A percentile compares a stretch with the other conserved stretches of the same genome.
Conservation (phyloP, 2,888 invertebrate genomes). For the Amiota minor region DNA sequence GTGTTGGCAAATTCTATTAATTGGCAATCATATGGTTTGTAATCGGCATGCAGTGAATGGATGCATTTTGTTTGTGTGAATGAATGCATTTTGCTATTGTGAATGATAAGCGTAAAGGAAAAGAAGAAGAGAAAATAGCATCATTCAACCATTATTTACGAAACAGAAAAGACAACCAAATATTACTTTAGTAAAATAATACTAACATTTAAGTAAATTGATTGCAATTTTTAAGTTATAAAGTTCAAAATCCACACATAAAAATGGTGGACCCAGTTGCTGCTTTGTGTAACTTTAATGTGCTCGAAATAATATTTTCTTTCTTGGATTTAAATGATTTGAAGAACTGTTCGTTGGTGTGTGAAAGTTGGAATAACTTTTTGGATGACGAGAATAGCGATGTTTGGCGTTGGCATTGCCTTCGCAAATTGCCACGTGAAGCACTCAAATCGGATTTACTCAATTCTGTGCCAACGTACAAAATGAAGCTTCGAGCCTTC, state of each 20-base stretch:
- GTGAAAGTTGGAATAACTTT: constrained; percentile 93
- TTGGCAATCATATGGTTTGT: no score
- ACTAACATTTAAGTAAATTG: constrained; percentile 9
- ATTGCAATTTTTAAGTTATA: not conserved
- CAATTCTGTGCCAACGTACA: constrained; percentile 89
- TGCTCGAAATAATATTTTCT: constrained; percentile 92
- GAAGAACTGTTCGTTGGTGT: constrained; percentile 91
- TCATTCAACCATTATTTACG: no score
- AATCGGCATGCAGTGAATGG: not conserved
- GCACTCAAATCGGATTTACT: constrained; percentile 91
- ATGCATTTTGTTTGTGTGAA: no score
- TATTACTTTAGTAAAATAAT: not conserved
- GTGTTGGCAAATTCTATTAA: constrained; percentile 47
- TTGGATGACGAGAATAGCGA: constrained; percentile 95
- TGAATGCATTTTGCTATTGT: no score
- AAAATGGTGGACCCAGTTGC: constrained; percentile 78
- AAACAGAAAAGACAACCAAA: constrained; percentile 37
- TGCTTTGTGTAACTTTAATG: constrained; percentile 82
- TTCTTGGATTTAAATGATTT: constrained; percentile 91
- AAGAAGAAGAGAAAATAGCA: no score
- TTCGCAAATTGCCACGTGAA: constrained; percentile 85
- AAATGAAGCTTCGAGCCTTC: constrained; percentile 93
- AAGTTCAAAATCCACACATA: constrained; percentile 27
- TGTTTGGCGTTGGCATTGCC: constrained; percentile 93
- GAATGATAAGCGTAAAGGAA: no score